Percentiles rank a stretch among this genome's conserved stretches.
These are phyloP conservation scores for Lypha dubia DNA, from an alignment of 2,888 invertebrate genomes.

Conservation along the genomic window DNA sequence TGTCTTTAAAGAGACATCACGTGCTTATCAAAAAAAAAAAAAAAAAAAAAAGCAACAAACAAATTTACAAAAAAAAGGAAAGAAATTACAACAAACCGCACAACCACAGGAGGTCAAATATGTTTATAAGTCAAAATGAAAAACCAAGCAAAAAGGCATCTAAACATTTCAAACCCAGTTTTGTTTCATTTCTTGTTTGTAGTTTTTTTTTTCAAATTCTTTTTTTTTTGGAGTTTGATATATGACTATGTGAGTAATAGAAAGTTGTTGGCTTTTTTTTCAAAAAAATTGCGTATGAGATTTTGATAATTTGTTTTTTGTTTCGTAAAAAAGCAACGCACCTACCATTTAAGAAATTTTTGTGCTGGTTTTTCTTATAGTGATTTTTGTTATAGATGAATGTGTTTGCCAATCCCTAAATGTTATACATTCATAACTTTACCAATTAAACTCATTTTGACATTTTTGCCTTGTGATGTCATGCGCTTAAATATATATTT, in stretches of 20 bases:
- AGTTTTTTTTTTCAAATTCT: background rate
- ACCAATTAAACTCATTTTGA: constrained; percentile 67
- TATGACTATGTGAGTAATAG: constrained; percentile 34
- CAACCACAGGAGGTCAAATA: constrained; percentile 69
- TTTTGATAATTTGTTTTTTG: constrained; percentile 33
- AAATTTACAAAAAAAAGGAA: too few species aligned
- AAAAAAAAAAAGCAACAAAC: too few species aligned
- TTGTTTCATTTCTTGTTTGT: constrained; percentile 5
- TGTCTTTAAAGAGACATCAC: constrained; percentile 66
- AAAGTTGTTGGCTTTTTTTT: constrained; percentile 54
- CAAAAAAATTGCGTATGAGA: constrained; percentile 50
- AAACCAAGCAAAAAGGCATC: constrained; percentile 25
- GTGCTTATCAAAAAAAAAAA: constrained; percentile 66
- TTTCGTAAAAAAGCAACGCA: constrained; percentile 39
- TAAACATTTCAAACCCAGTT: constrained; percentile 51
- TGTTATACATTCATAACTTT: constrained; percentile 54
- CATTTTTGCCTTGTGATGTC: constrained; percentile 72
- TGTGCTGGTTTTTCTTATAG: constrained; percentile 1
- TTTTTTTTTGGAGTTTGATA: background rate
- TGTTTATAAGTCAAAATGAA: constrained; percentile 57
- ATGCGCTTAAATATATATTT: constrained; percentile 53
- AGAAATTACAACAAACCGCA: constrained; percentile 53
- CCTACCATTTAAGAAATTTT: constrained; percentile 57
- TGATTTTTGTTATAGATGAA: constrained; percentile 55
- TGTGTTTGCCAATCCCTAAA: constrained; percentile 71